Conservation (phyloP, 2,113 vertebrate species). For the Macrotus californicus region DNA sequence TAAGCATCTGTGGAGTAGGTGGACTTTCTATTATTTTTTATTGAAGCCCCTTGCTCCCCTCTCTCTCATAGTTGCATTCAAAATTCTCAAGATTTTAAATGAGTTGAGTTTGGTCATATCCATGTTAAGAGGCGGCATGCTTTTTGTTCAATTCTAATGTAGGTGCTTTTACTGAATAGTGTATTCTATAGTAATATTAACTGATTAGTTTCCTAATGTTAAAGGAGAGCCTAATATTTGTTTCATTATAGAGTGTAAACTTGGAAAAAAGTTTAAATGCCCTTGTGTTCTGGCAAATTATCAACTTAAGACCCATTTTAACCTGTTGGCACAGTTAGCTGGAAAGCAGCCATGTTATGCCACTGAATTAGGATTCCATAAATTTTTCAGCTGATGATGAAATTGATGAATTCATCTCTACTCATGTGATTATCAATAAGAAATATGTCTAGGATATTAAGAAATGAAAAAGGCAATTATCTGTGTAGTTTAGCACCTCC, state of each 20-base stretch:
- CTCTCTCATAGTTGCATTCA: not conserved
- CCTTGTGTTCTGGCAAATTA: not conserved
- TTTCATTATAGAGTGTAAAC: not conserved
- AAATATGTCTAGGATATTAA: not conserved
- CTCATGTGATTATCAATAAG: not conserved
- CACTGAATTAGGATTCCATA: not conserved
- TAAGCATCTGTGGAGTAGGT: not conserved
- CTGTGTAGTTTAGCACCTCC: not conserved
- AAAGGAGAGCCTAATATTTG: not conserved
- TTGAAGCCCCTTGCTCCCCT: not conserved
- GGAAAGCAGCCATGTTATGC: not conserved
- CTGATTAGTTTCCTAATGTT: not conserved
- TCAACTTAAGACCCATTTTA: not conserved
- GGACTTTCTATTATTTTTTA: not conserved
- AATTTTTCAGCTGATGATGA: not conserved
- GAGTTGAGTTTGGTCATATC: not conserved
- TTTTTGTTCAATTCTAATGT: not conserved
- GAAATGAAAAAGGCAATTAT: not conserved
- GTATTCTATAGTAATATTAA: not conserved
- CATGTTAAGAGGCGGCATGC: not conserved
- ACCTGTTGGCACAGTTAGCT: not conserved
- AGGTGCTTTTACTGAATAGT: not conserved
- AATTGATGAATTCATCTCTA: not conserved
- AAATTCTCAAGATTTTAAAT: not conserved
- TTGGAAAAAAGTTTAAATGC: slow-evolving; percentile 3